Conservation (phyloP, 2,113 vertebrate species). For the Amphilophus citrinellus region DNA sequence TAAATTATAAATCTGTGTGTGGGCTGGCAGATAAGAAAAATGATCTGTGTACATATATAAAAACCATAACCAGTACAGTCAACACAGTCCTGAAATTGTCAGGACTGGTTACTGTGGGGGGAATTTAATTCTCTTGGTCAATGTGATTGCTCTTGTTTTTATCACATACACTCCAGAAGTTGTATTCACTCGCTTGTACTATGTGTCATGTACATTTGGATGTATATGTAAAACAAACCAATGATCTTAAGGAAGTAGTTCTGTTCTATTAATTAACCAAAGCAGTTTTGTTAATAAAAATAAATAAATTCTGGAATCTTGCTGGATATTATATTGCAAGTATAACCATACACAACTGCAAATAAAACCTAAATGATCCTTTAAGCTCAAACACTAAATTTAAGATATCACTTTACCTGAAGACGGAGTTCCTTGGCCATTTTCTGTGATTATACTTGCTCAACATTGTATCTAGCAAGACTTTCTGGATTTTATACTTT, state of each 20-base stretch:
- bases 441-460: not conserved
- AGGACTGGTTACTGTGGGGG: not conserved
- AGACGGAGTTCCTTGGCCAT: not conserved
- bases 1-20: not conserved
- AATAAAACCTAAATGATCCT: not conserved
- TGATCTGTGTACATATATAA: not conserved
- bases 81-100: not conserved
- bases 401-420: not conserved
- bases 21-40: not conserved
- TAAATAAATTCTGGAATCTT: not conserved
- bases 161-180: not conserved
- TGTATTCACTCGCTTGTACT: not conserved
- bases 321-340: not conserved
- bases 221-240: not conserved
- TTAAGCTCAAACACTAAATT: not conserved
- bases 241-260: not conserved
- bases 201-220: not conserved
- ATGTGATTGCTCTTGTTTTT: not conserved
- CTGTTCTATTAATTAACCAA: not conserved
- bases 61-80: not conserved
- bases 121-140: not conserved
- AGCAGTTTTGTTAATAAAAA: not conserved
- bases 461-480: no score
- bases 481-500: no score
- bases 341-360: not conserved